Conservation (phyloP, 2,888 invertebrate genomes). For the Drosophila yooni region DNA sequence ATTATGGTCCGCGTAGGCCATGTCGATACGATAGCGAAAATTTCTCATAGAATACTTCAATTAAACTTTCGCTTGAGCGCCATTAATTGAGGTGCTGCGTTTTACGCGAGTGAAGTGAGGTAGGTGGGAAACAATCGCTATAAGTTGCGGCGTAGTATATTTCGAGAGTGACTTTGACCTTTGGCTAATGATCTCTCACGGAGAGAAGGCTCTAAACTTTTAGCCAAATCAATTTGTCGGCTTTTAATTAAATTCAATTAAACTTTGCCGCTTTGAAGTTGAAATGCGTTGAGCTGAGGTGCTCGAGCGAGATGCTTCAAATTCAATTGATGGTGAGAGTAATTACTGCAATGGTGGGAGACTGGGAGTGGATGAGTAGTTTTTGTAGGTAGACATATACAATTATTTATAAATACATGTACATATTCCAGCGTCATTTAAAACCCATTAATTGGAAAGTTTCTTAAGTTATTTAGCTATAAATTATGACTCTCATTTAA, state of each 20-base stretch:
- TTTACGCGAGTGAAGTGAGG: not conserved
- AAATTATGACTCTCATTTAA: slow-evolving; percentile 12
- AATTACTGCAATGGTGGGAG: slow-evolving; percentile 25
- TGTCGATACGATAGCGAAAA: slow-evolving; percentile 34
- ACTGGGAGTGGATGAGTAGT: not conserved
- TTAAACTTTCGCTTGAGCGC: slow-evolving; percentile 74
- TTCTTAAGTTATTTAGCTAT: slow-evolving; percentile 11
- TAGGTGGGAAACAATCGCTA: slow-evolving; percentile 6
- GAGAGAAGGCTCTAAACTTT: slow-evolving; percentile 38
- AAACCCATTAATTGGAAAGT: not conserved
- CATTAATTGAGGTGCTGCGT: slow-evolving; percentile 61
- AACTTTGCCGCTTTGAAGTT: slow-evolving; percentile 58
- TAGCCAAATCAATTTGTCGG: slow-evolving; percentile 71
- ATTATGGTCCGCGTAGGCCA: slow-evolving; percentile 57
- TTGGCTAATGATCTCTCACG: slow-evolving; percentile 43
- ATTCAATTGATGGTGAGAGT: slow-evolving; percentile 22
- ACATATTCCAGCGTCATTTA: not conserved
- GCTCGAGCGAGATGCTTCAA: slow-evolving; percentile 35
- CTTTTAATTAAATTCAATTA: slow-evolving; percentile 77
- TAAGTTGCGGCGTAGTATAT: slow-evolving; percentile 9
- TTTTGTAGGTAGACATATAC: not conserved
- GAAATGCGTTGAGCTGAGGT: slow-evolving; percentile 22
- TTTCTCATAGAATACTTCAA: slow-evolving; percentile 59
- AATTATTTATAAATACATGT: not conserved
- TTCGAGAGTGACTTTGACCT: slow-evolving; percentile 52